Evolutionary conservation across 2,888 invertebrate species (phyloP).

Genomic region (Himalopsyche tibetana): DNA sequence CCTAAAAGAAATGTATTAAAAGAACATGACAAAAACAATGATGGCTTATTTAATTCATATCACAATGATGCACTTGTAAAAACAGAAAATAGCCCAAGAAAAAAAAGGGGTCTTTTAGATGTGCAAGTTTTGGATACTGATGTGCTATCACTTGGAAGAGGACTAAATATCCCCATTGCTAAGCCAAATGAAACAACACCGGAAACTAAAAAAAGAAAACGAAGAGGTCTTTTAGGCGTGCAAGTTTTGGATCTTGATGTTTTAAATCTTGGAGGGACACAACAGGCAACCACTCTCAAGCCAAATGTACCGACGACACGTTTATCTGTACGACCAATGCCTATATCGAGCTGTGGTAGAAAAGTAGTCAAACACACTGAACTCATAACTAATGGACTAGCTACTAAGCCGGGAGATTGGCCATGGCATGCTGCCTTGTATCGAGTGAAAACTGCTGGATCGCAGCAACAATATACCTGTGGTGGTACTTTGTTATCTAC

Average conservation of each 20-base stretch:
- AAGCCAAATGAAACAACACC: not conserved
- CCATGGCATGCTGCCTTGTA: constrained; percentile 73
- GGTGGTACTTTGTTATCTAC: constrained; percentile 71
- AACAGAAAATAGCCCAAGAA: not conserved
- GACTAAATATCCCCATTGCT: not conserved
- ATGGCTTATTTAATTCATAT: not conserved
- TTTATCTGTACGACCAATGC: not conserved
- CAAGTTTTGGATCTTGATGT: constrained; percentile 27
- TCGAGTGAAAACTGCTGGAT: constrained; percentile 66
- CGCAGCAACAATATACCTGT: constrained; percentile 69
- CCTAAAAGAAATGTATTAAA: not conserved
- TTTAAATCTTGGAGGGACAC: not conserved
- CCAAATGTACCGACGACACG: not conserved
- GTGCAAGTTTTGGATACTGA: constrained; percentile 4
- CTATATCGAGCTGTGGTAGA: constrained; percentile 68
- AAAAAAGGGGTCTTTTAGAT: not conserved
- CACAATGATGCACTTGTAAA: not conserved
- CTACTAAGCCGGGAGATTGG: constrained; percentile 72
- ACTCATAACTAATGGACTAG: constrained; percentile 70
- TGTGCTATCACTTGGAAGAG: not conserved
- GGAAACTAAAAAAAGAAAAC: not conserved
- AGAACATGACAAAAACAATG: not conserved
- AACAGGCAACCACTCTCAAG: not conserved
- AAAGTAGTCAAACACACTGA: constrained; percentile 69
- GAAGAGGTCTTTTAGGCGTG: constrained; percentile 19